Evolutionary conservation across 2,888 invertebrate species (phyloP), one percentile per base, ranked within the genome.

Genomic region (Trissolcus japonicus): DNA sequence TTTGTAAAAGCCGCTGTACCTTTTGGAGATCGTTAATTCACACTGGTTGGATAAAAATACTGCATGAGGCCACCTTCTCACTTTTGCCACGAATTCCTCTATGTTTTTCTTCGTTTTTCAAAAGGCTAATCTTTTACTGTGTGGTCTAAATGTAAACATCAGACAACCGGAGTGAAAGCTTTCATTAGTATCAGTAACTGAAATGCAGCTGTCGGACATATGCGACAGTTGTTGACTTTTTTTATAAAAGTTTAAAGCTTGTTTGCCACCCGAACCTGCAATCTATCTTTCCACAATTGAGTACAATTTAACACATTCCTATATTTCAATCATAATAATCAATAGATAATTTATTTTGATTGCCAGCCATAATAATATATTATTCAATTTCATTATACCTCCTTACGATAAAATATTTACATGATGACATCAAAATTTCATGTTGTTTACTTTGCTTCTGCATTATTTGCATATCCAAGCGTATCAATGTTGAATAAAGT

Each of bases 1-100:
- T 75, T 75, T 68, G 67, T 43, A 62, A 75, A 75, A 75, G 57
- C 67, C 57, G 74, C 74, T 67, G 54, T 63, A 62, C 62, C 57
- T 63, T 71, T 75, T 63, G 51, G 62, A 50, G 74, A 75, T 68
- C 74, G 63, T 75, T 75, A 75, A 75, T 75, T 75, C 59, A 75
- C 68, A 56, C 74, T 68, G 68, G 54, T 63, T 75, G 68, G 29
- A 29, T 29, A 75, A 75, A 63, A 75, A 75, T 68, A 68, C 43
- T 55, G 67, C 62, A 67, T 74, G 62, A 67, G 41, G 57, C 55
- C 46, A 62, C 74, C 56, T 74, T 74, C 67, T 63, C 57, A 53
- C 63, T 71, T 63, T 57, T 40, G 43, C 57, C 55, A 51, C 57
- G 61, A 71, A 46, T 62, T 57, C 56, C 56, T 54, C 56, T 66